A percentile compares a stretch with the other conserved stretches of the same genome.
These are phyloP conservation scores for Pteropus alecto DNA, from an alignment of 2,113 vertebrate genomes.

Conservation along the genomic window DNA sequence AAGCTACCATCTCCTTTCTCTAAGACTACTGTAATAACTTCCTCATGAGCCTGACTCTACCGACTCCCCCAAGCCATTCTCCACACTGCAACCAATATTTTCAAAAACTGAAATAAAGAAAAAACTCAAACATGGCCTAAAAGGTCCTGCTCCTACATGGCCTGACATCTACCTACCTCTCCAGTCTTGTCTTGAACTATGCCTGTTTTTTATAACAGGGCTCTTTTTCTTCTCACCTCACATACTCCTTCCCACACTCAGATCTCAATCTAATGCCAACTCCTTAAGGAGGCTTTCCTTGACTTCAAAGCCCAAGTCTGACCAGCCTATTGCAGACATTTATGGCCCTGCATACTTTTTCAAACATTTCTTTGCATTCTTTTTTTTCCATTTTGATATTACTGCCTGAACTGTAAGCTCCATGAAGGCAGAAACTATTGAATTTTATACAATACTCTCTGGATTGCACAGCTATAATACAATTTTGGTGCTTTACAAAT, in stretches of 20 bases:
- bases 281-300: neutral
- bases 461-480: neutral
- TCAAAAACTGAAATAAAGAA: neutral
- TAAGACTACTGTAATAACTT: neutral
- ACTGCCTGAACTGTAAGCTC: neutral
- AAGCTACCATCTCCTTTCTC: neutral
- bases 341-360: neutral
- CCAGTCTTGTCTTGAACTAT: neutral
- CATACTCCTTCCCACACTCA: neutral
- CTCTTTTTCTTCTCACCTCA: neutral
- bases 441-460: neutral
- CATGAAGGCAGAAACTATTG: neutral
- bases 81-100: neutral
- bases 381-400: neutral
- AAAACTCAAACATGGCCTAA: neutral
- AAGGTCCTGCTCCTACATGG: neutral
- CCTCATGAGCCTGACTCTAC: neutral
- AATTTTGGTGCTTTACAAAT: neutral
- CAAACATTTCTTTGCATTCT: neutral
- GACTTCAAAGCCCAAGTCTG: neutral
- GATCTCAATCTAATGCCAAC: neutral
- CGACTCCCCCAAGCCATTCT: neutral
- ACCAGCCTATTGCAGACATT: neutral
- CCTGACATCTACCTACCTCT: neutral
- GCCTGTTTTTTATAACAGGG: neutral